Evolutionary conservation across 2,797 vertebrate genomes (phyloP).

Genomic region (Oreonectes daqikongensis): DNA sequence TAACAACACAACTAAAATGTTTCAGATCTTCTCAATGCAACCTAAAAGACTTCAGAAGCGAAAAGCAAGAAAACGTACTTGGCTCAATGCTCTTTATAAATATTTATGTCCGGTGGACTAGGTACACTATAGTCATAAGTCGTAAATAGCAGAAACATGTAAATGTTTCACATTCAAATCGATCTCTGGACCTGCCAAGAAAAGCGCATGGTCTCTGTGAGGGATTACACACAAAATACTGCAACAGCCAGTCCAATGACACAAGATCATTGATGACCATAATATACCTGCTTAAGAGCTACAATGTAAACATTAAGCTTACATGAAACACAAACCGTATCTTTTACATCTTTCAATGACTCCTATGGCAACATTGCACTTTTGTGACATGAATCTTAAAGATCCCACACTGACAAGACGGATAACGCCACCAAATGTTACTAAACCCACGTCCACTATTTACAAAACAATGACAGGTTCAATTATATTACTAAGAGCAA

Average conservation of each 20-base stretch:
- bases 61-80: background rate
- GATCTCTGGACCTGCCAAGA: constrained; percentile 12
- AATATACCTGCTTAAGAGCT: background rate
- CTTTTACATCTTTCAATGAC: background rate
- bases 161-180: constrained; percentile 32
- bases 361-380: background rate
- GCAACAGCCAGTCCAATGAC: background rate
- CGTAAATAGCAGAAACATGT: constrained; percentile 12
- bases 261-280: background rate
- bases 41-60: background rate
- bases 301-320: constrained; percentile 13
- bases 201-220: background rate
- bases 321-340: background rate
- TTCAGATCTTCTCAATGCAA: constrained; percentile 15
- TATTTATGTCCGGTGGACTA: constrained; percentile 20
- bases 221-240: background rate
- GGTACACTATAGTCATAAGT: constrained; percentile 1
- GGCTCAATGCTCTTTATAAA: constrained; percentile 6
- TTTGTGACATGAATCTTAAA: background rate
- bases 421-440: constrained; percentile 2
- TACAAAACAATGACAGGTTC: constrained; percentile 2
- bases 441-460: background rate
- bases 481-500: constrained; percentile 13
- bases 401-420: background rate
- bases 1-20: background rate